Conservation (phyloP, 2,113 vertebrate species). For the Corythornis cristatus region DNA sequence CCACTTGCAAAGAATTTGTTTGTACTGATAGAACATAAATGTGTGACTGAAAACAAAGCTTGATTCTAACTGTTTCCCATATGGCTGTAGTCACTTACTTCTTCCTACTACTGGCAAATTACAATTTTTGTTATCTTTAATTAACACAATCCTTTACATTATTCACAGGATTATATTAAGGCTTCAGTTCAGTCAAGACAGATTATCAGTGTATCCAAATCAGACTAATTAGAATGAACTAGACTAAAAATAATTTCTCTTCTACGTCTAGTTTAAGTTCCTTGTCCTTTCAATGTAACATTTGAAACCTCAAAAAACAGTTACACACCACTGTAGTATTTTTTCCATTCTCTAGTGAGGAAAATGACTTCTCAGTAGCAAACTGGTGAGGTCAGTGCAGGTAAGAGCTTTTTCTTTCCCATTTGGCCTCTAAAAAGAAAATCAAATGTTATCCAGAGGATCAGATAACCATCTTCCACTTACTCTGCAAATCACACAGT, state of each 20-base stretch:
- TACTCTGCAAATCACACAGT: background rate
- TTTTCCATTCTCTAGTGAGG: constrained; percentile 35
- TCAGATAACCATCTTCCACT: background rate
- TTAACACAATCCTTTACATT: background rate
- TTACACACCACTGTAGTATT: background rate
- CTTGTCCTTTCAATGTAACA: background rate
- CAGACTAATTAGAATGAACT: background rate
- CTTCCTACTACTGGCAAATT: background rate
- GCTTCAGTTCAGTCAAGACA: background rate
- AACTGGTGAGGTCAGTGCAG: constrained; percentile 35
- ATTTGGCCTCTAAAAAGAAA: constrained; percentile 26
- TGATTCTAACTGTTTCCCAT: background rate
- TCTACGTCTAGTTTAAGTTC: background rate
- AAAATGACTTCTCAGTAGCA: background rate
- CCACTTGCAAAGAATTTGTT: background rate
- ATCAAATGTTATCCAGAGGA: background rate
- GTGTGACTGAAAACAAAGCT: background rate
- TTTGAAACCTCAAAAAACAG: constrained; percentile 16
- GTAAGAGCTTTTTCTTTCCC: constrained; percentile 30
- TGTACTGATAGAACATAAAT: background rate
- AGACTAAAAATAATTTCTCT: background rate
- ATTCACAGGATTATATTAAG: background rate
- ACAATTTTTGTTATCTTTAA: background rate
- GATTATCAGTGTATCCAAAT: background rate
- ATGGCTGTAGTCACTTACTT: background rate